A percentile compares a stretch with the other conserved stretches of the same genome.
Evolutionary conservation across 2,888 invertebrate species (phyloP).

Genomic region (Mesorhabditis sp.): DNA sequence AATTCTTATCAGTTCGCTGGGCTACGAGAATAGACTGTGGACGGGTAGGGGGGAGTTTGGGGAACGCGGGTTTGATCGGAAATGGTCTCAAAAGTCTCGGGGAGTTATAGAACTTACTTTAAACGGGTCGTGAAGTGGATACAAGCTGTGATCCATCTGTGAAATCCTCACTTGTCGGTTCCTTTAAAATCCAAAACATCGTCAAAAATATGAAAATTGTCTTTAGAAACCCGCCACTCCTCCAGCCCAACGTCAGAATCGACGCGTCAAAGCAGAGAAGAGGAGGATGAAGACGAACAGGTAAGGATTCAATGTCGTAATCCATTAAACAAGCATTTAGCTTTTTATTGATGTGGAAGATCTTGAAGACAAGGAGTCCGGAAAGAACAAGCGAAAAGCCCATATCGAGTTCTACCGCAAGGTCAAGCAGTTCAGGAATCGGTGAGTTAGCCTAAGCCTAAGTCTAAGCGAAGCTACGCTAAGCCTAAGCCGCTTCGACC

Average conservation of each 20-base stretch:
- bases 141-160: too few relatives aligned
- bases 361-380: slow-evolving; percentile 21
- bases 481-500: too few relatives aligned
- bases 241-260: neutral
- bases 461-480: too few relatives aligned
- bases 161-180: too few relatives aligned
- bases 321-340: neutral
- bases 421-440: slow-evolving; percentile 35
- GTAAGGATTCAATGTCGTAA: neutral
- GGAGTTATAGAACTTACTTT: too few relatives aligned
- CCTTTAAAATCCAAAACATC: neutral
- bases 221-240: neutral
- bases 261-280: neutral
- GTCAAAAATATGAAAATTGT: neutral
- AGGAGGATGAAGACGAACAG: neutral
- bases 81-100: too few relatives aligned
- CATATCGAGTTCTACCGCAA: slow-evolving; percentile 43
- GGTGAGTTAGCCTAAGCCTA: slow-evolving; percentile 11
- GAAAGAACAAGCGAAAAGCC: slow-evolving; percentile 33
- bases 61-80: too few relatives aligned
- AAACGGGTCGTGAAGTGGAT: too few relatives aligned
- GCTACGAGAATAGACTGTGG: too few relatives aligned
- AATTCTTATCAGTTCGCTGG: too few relatives aligned
- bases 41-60: too few relatives aligned
- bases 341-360: slow-evolving; percentile 38